phyloP scores from a whole-genome alignment of 1,140 invertebrate genomes.

The Chionoecetes opilio region DNA sequence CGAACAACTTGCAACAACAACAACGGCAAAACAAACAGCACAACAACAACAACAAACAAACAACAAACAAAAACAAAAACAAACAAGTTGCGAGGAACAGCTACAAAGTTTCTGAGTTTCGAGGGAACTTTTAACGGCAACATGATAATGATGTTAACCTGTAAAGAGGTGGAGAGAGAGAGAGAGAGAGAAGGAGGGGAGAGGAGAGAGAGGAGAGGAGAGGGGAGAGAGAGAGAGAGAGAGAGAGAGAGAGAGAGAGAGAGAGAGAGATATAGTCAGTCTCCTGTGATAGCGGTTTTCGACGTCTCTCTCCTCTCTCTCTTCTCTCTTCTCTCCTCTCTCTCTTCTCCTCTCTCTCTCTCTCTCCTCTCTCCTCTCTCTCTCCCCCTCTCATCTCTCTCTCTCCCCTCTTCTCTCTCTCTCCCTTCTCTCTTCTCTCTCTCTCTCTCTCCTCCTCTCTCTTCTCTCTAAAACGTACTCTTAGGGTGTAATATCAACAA shows the following conservation, averaged over 20 bases:
- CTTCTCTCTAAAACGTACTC: too few species aligned
- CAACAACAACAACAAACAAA: conserved; percentile 61
- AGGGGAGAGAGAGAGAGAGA: neutral
- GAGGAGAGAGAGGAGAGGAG: conserved; percentile 36
- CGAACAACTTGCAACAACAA: conserved; percentile 21
- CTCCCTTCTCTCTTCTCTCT: neutral
- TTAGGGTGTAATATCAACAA: too few species aligned
- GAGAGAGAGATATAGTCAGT: conserved; percentile 51
- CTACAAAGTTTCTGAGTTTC: conserved; percentile 66
- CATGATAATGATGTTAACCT: conserved; percentile 76
- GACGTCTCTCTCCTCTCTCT: conserved; percentile 11
- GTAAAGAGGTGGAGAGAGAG: conserved; percentile 55
- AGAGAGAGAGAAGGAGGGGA: conserved; percentile 55
- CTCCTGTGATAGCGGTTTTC: neutral
- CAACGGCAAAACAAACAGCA: conserved; percentile 36
- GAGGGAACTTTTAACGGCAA: conserved; percentile 65
- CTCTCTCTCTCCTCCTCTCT: neutral
- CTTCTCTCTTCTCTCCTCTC: neutral
- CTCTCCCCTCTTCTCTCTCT: neutral
- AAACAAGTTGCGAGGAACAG: conserved; percentile 66
- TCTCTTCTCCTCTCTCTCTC: too few species aligned
- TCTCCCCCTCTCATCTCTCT: too few species aligned
- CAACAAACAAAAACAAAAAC: conserved; percentile 73
- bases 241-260: conserved; percentile 61
- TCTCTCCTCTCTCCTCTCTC: too few species aligned